Conservation (phyloP, 2,888 invertebrate species). For the Cabera pusaria region DNA sequence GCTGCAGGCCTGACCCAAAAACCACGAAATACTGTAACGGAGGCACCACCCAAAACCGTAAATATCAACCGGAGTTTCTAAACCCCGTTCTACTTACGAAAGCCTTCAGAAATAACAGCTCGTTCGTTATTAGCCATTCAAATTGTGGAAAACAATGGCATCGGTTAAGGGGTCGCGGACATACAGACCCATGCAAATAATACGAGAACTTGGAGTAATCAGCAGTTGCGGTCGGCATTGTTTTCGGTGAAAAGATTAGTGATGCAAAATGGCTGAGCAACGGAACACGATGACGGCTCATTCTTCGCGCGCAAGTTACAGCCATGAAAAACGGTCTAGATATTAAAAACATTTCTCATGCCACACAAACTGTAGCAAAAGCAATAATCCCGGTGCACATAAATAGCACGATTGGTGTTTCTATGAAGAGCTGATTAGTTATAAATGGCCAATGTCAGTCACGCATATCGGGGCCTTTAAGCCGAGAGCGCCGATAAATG, state of each 20-base stretch:
- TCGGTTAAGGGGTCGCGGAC: conserved; percentile 63
- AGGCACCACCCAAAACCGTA: conserved; percentile 49
- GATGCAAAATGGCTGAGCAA: conserved; percentile 40
- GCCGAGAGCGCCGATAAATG: conserved; percentile 52
- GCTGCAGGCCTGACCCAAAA: conserved; percentile 37
- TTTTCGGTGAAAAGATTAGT: conserved; percentile 56
- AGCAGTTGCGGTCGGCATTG: conserved; percentile 52
- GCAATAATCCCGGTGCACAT: conserved; percentile 27
- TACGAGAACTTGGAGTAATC: conserved; percentile 48
- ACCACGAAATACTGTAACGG: conserved; percentile 37
- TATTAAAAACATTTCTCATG: background rate
- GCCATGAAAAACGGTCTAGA: conserved; percentile 4
- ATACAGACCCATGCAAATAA: conserved; percentile 65
- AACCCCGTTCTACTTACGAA: conserved; percentile 71
- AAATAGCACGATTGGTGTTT: conserved; percentile 42
- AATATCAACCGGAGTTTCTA: conserved; percentile 53
- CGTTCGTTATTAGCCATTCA: conserved; percentile 68
- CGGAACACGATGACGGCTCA: conserved; percentile 28
- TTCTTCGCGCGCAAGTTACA: conserved; percentile 20
- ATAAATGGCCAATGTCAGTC: conserved; percentile 55
- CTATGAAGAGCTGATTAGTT: conserved; percentile 47
- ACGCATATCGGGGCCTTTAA: conserved; percentile 45
- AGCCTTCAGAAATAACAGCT: conserved; percentile 53
- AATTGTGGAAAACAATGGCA: conserved; percentile 67
- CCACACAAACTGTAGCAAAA: conserved; percentile 19